Evolutionary conservation across 2,888 invertebrate species (phyloP).

Genomic region (Dorcus parallelipipedus): DNA sequence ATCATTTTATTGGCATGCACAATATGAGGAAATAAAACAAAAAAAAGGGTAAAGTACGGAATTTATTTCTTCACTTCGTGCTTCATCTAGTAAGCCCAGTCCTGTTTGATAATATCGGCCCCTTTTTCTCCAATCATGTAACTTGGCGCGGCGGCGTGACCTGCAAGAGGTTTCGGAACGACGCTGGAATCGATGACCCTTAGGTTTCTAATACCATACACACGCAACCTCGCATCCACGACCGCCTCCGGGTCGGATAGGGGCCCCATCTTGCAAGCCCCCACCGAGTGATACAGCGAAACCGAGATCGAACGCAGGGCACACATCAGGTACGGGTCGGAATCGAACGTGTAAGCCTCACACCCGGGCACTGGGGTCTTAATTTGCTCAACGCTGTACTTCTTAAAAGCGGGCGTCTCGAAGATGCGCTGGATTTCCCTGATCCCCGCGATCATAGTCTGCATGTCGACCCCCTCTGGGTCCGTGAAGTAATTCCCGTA

Average conservation of each 20-base stretch:
- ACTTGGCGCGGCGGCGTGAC: slow-evolving; percentile 64
- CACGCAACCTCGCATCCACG: slow-evolving; percentile 43
- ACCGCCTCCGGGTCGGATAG: slow-evolving; percentile 49
- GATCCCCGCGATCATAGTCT: slow-evolving; percentile 60
- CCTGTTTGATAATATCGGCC: slow-evolving; percentile 57
- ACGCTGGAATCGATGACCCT: slow-evolving; percentile 67
- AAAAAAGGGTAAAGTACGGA: no score
- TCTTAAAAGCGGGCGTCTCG: slow-evolving; percentile 58
- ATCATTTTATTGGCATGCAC: no score
- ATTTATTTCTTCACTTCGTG: no score
- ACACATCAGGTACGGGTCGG: slow-evolving; percentile 71
- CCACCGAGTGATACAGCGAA: slow-evolving; percentile 40
- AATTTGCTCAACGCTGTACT: slow-evolving; percentile 50
- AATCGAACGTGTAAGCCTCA: slow-evolving; percentile 49
- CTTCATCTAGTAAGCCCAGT: slow-evolving; percentile 5
- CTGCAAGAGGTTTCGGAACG: slow-evolving; percentile 62
- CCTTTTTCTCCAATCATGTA: slow-evolving; percentile 72
- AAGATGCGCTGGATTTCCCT: slow-evolving; percentile 55
- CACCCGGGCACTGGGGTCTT: slow-evolving; percentile 50
- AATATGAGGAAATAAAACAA: no score
- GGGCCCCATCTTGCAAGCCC: slow-evolving; percentile 72
- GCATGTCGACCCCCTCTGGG: slow-evolving; percentile 56
- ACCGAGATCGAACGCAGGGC: slow-evolving; percentile 48
- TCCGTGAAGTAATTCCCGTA: slow-evolving; percentile 72
- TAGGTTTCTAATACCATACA: slow-evolving; percentile 59